These are phyloP conservation scores for Caiman crocodilus DNA, from an alignment of 2,797 vertebrate species.

Conservation along the genomic window DNA sequence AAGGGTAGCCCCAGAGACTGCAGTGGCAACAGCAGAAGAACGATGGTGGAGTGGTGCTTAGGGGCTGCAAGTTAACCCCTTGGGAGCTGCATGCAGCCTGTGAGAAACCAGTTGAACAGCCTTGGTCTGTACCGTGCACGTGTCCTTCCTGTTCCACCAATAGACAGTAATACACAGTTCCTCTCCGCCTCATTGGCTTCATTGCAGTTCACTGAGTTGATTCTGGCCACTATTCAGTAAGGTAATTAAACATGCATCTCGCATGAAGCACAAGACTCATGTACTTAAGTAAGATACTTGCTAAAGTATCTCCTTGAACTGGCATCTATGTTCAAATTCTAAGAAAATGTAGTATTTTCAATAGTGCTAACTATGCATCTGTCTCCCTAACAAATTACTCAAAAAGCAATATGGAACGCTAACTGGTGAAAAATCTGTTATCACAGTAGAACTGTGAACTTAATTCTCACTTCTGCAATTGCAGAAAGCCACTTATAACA, in stretches of 20 bases:
- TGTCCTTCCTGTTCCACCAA: neutral
- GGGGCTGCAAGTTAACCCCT: too few relatives aligned
- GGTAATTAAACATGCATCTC: fast-evolving
- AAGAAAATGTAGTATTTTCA: neutral
- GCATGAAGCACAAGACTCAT: neutral
- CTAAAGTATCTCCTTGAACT: neutral
- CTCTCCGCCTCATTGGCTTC: neutral
- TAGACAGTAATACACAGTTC: neutral
- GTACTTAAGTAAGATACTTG: neutral
- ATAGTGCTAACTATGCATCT: neutral
- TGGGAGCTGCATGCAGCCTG: too few relatives aligned
- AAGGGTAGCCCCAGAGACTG: too few relatives aligned
- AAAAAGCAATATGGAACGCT: neutral
- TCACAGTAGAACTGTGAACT: neutral
- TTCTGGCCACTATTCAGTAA: neutral
- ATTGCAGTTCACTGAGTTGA: neutral
- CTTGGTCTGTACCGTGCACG: neutral
- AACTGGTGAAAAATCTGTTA: neutral
- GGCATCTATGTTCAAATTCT: neutral
- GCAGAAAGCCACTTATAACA: neutral
- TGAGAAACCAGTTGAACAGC: too few relatives aligned
- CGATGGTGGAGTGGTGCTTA: too few relatives aligned
- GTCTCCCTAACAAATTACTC: neutral
- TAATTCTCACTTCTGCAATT: neutral
- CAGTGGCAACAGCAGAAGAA: too few relatives aligned